Percentiles rank a stretch among this genome's conserved stretches.
phyloP scores from a whole-genome alignment of 2,888 invertebrate genomes.

The Drosophila flavopinicola region DNA sequence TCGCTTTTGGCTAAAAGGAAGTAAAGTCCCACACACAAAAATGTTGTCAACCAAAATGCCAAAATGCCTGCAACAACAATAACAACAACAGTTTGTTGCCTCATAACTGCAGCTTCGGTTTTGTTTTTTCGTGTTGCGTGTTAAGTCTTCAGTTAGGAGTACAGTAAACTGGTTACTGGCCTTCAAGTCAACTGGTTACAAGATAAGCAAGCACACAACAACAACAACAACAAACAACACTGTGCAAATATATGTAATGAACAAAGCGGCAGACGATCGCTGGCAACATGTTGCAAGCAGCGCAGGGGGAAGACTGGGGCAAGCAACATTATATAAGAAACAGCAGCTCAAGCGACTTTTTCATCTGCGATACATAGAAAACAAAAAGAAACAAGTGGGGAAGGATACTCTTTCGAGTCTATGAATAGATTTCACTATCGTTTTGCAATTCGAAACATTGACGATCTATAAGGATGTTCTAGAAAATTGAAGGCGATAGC shows the following conservation, averaged over 20 bases:
- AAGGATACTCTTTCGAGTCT: no score
- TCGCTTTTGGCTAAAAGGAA: slow-evolving; percentile 29
- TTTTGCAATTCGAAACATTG: no score
- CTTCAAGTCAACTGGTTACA: slow-evolving; percentile 46
- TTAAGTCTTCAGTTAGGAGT: slow-evolving; percentile 21
- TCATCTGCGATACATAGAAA: slow-evolving; percentile 21
- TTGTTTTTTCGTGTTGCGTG: background rate
- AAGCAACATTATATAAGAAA: slow-evolving; percentile 42
- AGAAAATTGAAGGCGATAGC: no score
- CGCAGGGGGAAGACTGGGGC: background rate
- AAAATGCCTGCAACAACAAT: slow-evolving; percentile 38
- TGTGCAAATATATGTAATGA: slow-evolving; percentile 24
- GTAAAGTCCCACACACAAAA: slow-evolving; percentile 1
- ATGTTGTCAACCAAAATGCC: slow-evolving; percentile 42
- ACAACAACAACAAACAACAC: slow-evolving; percentile 9
- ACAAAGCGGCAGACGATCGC: slow-evolving; percentile 36
- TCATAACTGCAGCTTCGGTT: slow-evolving; percentile 27
- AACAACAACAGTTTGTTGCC: slow-evolving; percentile 33
- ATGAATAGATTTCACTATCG: no score
- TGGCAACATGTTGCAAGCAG: slow-evolving; percentile 52
- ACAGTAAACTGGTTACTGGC: slow-evolving; percentile 45
- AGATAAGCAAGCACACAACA: slow-evolving; percentile 14
- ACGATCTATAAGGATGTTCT: no score
- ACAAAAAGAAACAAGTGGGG: background rate
- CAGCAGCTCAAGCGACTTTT: slow-evolving; percentile 6